Evolutionary conservation across 2,113 vertebrate genomes (phyloP), one percentile per base, ranked within the genome.

Genomic region (Microcebus murinus): DNA sequence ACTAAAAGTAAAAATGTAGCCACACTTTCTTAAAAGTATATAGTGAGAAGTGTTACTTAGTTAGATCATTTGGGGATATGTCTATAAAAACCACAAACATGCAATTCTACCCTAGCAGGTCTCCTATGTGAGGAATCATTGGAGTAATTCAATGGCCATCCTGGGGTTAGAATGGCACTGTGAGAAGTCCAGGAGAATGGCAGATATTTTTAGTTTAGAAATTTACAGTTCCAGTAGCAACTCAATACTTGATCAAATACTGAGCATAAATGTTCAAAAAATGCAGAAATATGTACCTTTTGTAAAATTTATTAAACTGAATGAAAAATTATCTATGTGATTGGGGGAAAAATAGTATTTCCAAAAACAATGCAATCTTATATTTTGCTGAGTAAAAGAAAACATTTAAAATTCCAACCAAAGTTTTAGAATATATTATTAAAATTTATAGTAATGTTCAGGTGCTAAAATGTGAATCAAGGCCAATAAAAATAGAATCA

Each of bases 11-110:
- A 87, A 90, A 92, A 74, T 90, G 50, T 55, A 88, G 36, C 61
- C 59, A 89, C 14, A 84, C 29, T 96, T 97, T 83, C 45, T 89
- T 90, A 86, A 91, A 96, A 89, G 89, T 96, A 98, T 97, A 81
- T 87, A 55, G 85, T 96, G 91, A 98, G 97, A 98, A 98, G 93
- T 85, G 80, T 97, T 83, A 93, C 61, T 92, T 87, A 93, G 79
- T 97, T 98, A 93, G 97, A 98, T 97, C 11, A 76, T 90, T 96
- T 97, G 63, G 76, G 85, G 76, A 93, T 73, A 93, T 42, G 63
- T 97, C 52, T 27, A 93, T 94, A 65, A 97, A 98, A 98, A 95
- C 34, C 59, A 89, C 92, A 92, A 97, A 89, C 82, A 68, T 84
- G 96, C 71, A 61, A 1, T 87, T 92, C 87, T 73, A 25, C n/a